Conservation (phyloP, 2,797 vertebrate species). For the Champsocephalus esox region DNA sequence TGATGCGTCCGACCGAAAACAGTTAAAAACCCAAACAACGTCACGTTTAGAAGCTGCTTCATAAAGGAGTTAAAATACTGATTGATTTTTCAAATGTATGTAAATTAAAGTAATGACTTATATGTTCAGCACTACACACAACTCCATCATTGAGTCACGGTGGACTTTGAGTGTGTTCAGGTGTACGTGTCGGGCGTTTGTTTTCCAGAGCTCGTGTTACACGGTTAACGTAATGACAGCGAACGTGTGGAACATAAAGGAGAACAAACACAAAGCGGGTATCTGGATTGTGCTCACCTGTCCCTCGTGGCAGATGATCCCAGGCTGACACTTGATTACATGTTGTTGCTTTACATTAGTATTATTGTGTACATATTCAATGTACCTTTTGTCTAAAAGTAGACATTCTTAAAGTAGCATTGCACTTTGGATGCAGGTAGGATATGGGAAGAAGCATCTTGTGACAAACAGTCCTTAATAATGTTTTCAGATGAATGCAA, state of each 20-base stretch:
- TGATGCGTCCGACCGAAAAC: background rate
- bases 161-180: background rate
- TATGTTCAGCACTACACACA: background rate
- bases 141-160: background rate
- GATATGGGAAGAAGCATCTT: too few relatives aligned
- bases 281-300: conserved; percentile 5
- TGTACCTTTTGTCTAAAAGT: background rate
- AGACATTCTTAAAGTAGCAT: background rate
- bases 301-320: background rate
- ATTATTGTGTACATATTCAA: background rate
- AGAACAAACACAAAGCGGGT: background rate
- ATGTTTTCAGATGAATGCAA: conserved; percentile 2
- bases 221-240: conserved; percentile 42
- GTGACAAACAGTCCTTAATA: background rate
- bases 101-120: background rate
- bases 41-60: background rate
- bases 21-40: background rate
- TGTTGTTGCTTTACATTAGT: background rate
- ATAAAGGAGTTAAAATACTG: background rate
- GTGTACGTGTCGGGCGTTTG: background rate
- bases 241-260: background rate
- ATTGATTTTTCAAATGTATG: background rate
- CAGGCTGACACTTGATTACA: background rate
- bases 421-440: background rate
- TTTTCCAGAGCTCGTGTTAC: conserved; percentile 27